phyloP scores from a whole-genome alignment of 2,113 vertebrate genomes.

The Coracopsis vasa region DNA sequence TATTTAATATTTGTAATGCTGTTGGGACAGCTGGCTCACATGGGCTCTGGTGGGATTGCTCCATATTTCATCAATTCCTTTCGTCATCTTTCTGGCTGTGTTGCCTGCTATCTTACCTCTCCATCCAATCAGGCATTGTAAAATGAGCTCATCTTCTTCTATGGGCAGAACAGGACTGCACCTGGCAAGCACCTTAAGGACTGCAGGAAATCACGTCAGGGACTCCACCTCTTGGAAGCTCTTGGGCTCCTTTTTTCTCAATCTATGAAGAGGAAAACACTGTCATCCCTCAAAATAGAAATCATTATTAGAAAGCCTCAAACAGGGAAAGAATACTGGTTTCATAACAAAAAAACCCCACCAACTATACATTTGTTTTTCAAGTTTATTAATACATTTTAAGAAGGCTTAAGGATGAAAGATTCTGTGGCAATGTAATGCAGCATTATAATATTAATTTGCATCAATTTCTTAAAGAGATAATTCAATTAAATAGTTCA shows the following conservation, averaged over 20 bases:
- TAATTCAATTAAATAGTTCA: slow-evolving; percentile 50
- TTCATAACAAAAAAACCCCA: background rate
- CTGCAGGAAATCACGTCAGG: background rate
- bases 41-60: background rate
- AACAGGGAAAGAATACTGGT: background rate
- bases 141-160: background rate
- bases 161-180: background rate
- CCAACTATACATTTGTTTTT: background rate
- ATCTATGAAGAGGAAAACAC: background rate
- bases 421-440: background rate
- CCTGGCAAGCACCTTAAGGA: background rate
- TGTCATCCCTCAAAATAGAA: background rate
- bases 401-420: background rate
- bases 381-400: background rate
- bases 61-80: background rate
- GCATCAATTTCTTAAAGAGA: slow-evolving; percentile 45
- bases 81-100: background rate
- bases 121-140: background rate
- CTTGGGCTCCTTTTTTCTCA: background rate
- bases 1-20: background rate
- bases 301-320: background rate
- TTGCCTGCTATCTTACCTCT: background rate
- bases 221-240: background rate
- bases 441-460: slow-evolving; percentile 36
- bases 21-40: background rate